Evolutionary conservation across 1,140 invertebrate species (phyloP).

Genomic region (Drosophila triauraria): DNA sequence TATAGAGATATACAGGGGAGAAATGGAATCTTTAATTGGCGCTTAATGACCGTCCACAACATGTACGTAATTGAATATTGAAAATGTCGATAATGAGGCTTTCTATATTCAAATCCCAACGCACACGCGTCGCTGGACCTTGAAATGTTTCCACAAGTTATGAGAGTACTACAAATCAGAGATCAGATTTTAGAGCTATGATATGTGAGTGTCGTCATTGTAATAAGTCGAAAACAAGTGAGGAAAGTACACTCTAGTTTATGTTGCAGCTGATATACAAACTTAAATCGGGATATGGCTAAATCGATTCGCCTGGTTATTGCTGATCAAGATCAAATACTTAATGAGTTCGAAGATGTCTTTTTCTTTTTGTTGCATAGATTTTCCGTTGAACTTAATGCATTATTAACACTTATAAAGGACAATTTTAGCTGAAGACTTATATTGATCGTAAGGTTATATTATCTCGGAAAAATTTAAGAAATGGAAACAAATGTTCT

Average conservation of each 20-base stretch:
- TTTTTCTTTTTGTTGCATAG: too few relatives aligned
- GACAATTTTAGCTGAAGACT: not conserved
- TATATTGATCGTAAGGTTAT: not conserved
- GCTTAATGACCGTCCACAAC: conserved; percentile 38
- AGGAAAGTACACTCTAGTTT: not conserved
- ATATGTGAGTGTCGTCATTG: not conserved
- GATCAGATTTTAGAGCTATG: conserved; percentile 9
- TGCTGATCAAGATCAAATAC: not conserved
- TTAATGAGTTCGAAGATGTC: not conserved
- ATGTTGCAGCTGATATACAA: not conserved
- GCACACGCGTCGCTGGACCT: conserved; percentile 35
- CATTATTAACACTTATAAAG: not conserved
- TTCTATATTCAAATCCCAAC: conserved; percentile 53
- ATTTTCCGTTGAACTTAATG: not conserved
- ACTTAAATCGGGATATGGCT: not conserved
- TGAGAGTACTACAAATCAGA: conserved; percentile 34
- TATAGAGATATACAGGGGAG: conserved; percentile 10
- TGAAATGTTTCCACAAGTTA: conserved; percentile 51
- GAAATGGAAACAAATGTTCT: too few relatives aligned
- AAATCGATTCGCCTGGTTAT: too few relatives aligned
- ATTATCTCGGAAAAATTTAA: not conserved
- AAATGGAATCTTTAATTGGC: conserved; percentile 34
- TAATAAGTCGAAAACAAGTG: not conserved
- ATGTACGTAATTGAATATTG: conserved; percentile 37
- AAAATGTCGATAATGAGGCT: conserved; percentile 56